These are phyloP conservation scores for Siniperca scherzeri DNA, from an alignment of 2,797 vertebrate species.

Conservation along the genomic window DNA sequence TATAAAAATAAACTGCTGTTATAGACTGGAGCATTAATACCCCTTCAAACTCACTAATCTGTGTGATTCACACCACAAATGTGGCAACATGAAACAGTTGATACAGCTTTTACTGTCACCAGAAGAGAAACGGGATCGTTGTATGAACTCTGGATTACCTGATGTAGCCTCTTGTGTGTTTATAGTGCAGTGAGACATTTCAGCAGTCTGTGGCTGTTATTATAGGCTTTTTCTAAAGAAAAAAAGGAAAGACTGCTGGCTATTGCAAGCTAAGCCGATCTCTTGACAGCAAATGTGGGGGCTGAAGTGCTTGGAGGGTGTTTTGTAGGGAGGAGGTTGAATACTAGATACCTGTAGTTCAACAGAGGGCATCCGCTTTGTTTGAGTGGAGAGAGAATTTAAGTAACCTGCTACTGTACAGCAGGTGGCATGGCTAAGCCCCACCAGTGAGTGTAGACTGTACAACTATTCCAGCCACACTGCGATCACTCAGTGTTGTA, in stretches of 20 bases:
- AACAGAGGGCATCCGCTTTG: slow-evolving; percentile 30
- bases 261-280: slow-evolving; percentile 13
- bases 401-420: slow-evolving; percentile 27
- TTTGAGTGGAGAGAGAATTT: slow-evolving; percentile 25
- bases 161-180: not conserved
- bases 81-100: slow-evolving; percentile 58
- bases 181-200: not conserved
- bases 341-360: slow-evolving; percentile 26
- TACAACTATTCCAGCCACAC: slow-evolving; percentile 24
- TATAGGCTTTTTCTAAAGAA: not conserved
- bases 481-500: slow-evolving; percentile 2
- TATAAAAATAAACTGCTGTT: slow-evolving; percentile 86
- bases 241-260: slow-evolving; percentile 12
- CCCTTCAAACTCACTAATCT: slow-evolving; percentile 64
- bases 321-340: slow-evolving; percentile 24
- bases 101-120: slow-evolving; percentile 53
- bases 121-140: not conserved
- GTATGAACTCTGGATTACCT: not conserved
- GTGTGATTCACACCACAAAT: slow-evolving; percentile 53
- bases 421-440: slow-evolving; percentile 11
- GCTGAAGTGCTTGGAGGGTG: slow-evolving; percentile 35
- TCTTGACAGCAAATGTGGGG: slow-evolving; percentile 39
- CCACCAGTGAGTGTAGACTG: slow-evolving; percentile 12
- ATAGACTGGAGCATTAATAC: slow-evolving; percentile 74
- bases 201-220: not conserved